Base-by-base conservation (phyloP, 2,888 invertebrate species). In the Tetheella fluctuosa region DNA sequence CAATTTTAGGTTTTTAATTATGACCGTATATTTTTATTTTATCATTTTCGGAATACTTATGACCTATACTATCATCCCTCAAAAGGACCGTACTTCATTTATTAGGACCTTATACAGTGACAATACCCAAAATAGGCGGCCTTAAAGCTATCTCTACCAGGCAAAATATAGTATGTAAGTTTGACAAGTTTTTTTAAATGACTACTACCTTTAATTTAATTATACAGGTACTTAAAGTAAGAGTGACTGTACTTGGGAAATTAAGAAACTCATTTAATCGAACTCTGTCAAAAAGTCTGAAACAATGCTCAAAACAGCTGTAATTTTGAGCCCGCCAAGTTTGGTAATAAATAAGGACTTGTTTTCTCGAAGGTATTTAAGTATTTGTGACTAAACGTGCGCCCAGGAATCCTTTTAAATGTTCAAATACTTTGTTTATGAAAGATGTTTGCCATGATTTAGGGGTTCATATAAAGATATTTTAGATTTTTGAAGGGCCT, bases 291-390 rank as follows among this genome's bases (percentile, higher is more conserved):
- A 39, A 34, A 54, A 59, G 30, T 25, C 34, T 37, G 52, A 39
- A 58, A 63, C 59, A 63, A 61, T 61, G 60, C 37, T 52, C 53
- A 61, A n/a, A 48, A 13, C 34, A 59, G 59, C 54, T 57, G 63
- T 64, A 52, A 53, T 59, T 57, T 52, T 1, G 42, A 37, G 48
- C 53, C 57, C 25, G 34, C 56, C 30, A 64, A 64, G 61, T 64
- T 64, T 61, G 25, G 52, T 54, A 59, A 64, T 64, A 64, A 64
- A 61, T 61, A 61, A 64, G 30, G 61, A 64, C 53, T 64, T 60
- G 34, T 13, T 34, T 54, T 17, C 34, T 57, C 57, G 54, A 52
- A 42, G 28, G 52, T 37, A 54, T 54, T 59, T 58, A 59, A 59
- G 57, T 62, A 54, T 57, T 62, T 57, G 56, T 48, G 61, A 54